These are phyloP conservation scores for Tauraco hartlaubi DNA, from an alignment of 2,797 vertebrate species.

Conservation along the genomic window DNA sequence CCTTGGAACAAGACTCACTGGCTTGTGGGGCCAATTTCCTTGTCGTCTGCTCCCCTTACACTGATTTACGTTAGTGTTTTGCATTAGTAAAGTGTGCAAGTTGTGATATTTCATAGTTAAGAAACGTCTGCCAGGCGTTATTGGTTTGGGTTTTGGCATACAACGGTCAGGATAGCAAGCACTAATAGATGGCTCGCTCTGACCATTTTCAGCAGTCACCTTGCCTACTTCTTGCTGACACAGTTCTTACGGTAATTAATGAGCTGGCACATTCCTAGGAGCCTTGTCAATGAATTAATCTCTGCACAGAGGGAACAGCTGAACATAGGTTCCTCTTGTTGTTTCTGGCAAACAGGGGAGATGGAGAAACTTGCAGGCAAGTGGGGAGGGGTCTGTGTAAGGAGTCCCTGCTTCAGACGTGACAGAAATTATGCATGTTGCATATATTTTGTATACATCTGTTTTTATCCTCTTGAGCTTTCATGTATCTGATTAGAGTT, in stretches of 20 bases:
- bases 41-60: neutral
- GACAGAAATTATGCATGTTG: neutral
- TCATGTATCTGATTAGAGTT: neutral
- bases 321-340: slow-evolving; percentile 65
- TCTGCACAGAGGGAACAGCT: slow-evolving; percentile 60
- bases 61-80: neutral
- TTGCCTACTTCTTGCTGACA: slow-evolving; percentile 77
- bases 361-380: neutral
- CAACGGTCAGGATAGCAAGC: neutral
- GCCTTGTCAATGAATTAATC: slow-evolving; percentile 78
- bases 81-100: neutral
- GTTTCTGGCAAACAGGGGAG: slow-evolving; percentile 46
- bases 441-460: neutral
- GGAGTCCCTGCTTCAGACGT: neutral
- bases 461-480: neutral
- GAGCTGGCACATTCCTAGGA: slow-evolving; percentile 74
- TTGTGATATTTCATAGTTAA: slow-evolving; percentile 12
- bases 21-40: neutral
- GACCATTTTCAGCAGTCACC: slow-evolving; percentile 75
- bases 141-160: slow-evolving; percentile 16
- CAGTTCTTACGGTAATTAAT: slow-evolving; percentile 81
- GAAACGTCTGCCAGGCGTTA: neutral
- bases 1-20: neutral
- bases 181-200: neutral
- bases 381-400: neutral